Conservation (phyloP, 2,888 invertebrate species). For the Macaria notata region DNA sequence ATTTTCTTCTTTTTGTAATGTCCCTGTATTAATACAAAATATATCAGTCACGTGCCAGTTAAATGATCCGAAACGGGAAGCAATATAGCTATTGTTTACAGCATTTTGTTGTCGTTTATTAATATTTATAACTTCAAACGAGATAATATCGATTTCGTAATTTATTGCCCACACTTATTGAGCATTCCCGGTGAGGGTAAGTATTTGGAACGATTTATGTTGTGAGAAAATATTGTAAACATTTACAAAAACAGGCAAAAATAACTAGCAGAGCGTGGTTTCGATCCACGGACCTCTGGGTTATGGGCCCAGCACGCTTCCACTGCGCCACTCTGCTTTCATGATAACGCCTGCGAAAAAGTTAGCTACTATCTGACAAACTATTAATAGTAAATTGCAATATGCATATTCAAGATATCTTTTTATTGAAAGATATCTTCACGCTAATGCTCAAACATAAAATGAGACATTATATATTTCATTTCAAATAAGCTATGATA, state of each 20-base stretch:
- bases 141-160: slow-evolving; percentile 44
- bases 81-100: slow-evolving; percentile 74
- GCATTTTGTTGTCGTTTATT: slow-evolving; percentile 67
- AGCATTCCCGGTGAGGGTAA: slow-evolving; percentile 17
- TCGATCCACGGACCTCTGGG: slow-evolving; percentile 96
- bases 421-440: too few species aligned
- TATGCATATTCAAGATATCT: too few species aligned
- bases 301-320: slow-evolving; percentile 93
- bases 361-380: too few species aligned
- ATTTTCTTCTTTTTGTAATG: too few species aligned
- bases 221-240: slow-evolving; percentile 2
- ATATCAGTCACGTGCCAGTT: slow-evolving; percentile 68
- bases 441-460: too few species aligned
- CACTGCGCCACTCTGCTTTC: slow-evolving; percentile 91
- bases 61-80: slow-evolving; percentile 75
- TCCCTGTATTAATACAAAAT: not conserved
- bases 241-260: slow-evolving; percentile 1
- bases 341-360: not conserved
- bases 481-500: too few species aligned
- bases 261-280: slow-evolving; percentile 88
- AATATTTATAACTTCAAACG: slow-evolving; percentile 62
- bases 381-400: too few species aligned
- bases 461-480: too few species aligned
- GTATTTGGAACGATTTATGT: slow-evolving; percentile 11
- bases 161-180: slow-evolving; percentile 27